Base-by-base conservation (phyloP, 2,113 vertebrate species). In the Bubalus kerabau region DNA sequence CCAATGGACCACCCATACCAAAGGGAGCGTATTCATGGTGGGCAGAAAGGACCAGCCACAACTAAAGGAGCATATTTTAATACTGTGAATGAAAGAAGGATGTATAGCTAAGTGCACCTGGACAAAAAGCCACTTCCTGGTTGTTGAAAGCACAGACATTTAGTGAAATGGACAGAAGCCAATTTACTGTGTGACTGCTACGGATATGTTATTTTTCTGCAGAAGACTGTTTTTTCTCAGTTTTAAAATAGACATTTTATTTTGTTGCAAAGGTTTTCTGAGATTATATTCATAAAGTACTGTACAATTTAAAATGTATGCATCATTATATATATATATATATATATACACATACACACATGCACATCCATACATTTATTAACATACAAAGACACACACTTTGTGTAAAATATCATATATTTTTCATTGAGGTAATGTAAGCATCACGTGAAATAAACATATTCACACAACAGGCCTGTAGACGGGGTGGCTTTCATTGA, bases 301-400 rank as follows among this genome's bases (percentile, higher is more conserved):
- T 26, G 6, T 6, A 17, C 3, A 32, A 50, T 50, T 78, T 57
- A 57, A 87, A 62, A 62, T 62, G 4, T n/a, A 7, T n/a, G 21
- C 26, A 64, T 21, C 1, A 46, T 56, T 67, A 0, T 57, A 24
- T 64, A 32, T 5, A 11, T 83, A 3, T 48, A 13, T 46, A 54
- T 57, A 83, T 28, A n/a, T n/a, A n/a, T n/a, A n/a, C n/a, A n/a
- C n/a, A 13, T 48, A 21, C 1, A 2, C 15, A 50, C 3, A 7
- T 19, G 54, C 0, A 32, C 9, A 78, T 24, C 0, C 4, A 4
- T 1, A 30, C 17, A 78, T 24, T 0, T 28, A 23, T 2, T 46
- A 15, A 74, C 9, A 23, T 56, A 11, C 13, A 1, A 16, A 50
- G 14, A 26, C 4, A 26, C 13, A 21, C 7, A 21, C n/a, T 36